Evolutionary conservation across 2,797 vertebrate genomes (phyloP), one percentile per base, ranked within the genome.

Genomic region (Gouania willdenowi): DNA sequence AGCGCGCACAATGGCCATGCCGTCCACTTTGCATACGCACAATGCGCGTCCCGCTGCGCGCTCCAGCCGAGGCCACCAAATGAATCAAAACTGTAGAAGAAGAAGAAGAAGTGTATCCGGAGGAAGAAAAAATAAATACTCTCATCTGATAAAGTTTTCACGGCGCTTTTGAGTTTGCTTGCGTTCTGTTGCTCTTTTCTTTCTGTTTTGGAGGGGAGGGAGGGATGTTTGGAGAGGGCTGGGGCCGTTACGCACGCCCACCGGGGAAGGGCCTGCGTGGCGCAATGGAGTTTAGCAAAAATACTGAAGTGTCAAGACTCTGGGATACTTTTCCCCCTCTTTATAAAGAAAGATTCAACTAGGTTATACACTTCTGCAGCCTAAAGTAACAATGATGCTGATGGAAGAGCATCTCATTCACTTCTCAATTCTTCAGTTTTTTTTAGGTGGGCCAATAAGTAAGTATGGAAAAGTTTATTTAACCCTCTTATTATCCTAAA

Each of bases 1-100:
- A 42, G 65, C 71, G 48, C 68, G 42, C 59, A 90, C 89, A 90
- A 91, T 82, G 71, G 77, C 82, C 86, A 79, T 86, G 68, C 60
- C 78, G 67, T 78, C 62, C 67, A 63, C 81, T 89, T 89, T 83
- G 78, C 87, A 90, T 90, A 71, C 40, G 76, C 58, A 90, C 88
- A 89, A 91, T 84, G 79, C 69, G 56, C 57, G 74, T 74, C 79
- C 87, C 53, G 84, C 76, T 68, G 81, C 10, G 83, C 65, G 60
- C 69, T 77, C 47, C 81, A 77, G 77, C 79, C 68, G 78, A 71
- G 82, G 77, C 73, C 65, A 62, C 73, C 56, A 49, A 73, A 30
- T 60, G 50, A 55, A 70, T 65, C 59, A 49, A 62, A 70, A 71
- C 57, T 44, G n/a, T 47, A 31, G 46, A 50, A 69, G 41, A 52